phyloP scores from a whole-genome alignment of 2,113 vertebrate genomes.

The Silurus asotus region DNA sequence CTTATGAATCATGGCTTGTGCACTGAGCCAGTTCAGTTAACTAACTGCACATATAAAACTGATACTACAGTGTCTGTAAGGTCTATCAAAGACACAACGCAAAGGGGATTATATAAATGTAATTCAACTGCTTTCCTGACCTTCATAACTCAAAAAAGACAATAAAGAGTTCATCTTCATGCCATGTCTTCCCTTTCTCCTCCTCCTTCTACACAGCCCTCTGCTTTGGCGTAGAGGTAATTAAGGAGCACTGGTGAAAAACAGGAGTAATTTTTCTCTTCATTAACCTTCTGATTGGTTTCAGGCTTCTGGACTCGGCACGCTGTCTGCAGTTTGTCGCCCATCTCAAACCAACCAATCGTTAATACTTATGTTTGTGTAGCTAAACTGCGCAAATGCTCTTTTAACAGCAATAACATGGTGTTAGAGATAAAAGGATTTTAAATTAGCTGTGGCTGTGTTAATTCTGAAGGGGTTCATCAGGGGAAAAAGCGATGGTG shows the following conservation, averaged over 20 bases:
- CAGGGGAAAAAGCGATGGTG: slow-evolving; percentile 86
- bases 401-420: slow-evolving; percentile 85
- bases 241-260: slow-evolving; percentile 79
- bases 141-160: slow-evolving; percentile 73
- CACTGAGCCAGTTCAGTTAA: slow-evolving; percentile 23
- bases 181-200: slow-evolving; percentile 29
- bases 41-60: slow-evolving; percentile 42
- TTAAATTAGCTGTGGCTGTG: slow-evolving; percentile 81
- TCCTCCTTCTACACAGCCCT: slow-evolving; percentile 58
- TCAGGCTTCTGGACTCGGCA: slow-evolving; percentile 84
- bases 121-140: slow-evolving; percentile 77
- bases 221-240: slow-evolving; percentile 79
- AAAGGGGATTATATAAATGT: slow-evolving; percentile 68
- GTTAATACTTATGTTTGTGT: slow-evolving; percentile 99
- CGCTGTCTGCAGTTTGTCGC: slow-evolving; percentile 92
- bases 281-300: slow-evolving; percentile 99
- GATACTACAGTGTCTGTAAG: slow-evolving; percentile 58
- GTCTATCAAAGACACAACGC: slow-evolving; percentile 71
- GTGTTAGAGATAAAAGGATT: slow-evolving; percentile 65
- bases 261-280: slow-evolving; percentile 94
- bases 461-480: slow-evolving; percentile 90
- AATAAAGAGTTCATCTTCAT: slow-evolving; percentile 68
- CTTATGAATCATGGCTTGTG: slow-evolving; percentile 24
- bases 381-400: slow-evolving; percentile 86
- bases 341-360: slow-evolving; percentile 92